Evolutionary conservation across 1,140 invertebrate species (phyloP), one percentile per base, ranked within the genome.

Genomic region (Coelopa frigida): DNA sequence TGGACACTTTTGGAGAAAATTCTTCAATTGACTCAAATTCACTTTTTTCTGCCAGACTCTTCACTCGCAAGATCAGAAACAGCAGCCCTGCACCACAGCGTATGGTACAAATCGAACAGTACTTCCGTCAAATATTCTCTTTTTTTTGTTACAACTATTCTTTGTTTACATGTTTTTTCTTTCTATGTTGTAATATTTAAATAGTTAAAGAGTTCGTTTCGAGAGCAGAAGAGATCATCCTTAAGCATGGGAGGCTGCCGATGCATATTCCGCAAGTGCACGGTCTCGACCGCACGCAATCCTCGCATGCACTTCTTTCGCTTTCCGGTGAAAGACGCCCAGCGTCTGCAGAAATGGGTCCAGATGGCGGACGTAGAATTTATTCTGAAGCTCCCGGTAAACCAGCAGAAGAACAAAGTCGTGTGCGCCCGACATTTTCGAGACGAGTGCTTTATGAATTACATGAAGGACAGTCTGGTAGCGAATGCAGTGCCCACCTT

Each of bases 391-490:
- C 51, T 70, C 29, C 53, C 62, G 11, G 50, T 56, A 11, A 54
- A 55, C 15, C 70, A 73, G 49, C 50, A 72, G 17, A 47, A 59
- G 17, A 72, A 72, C 48, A 71, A 70, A 51, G 64, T 70, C 1
- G 53, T 75, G 21, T 75, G 74, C 56, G 70, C 70, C 15, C 49
- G 65, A 4, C 74, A 75, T 54, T 75, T 75, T 56, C 70, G 70
- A 38, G 48, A 58, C 14, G 66, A 69, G 51, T 73, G 59, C 52
- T 75, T 75, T 48, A 70, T 70, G 51, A 75, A 75, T 51, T 59
- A 58, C 26, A 69, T 70, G 51, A 62, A 57, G 38, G 54, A 67
- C 12, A 41, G 59, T 8, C 45, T 68, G 0, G 40, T 49, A 10
- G 46, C 55, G 11, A 51, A 12, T 14, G 54, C 49, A 7, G 49